Evolutionary conservation across 1,140 invertebrate species (phyloP).

Genomic region (Halyomorpha halys): DNA sequence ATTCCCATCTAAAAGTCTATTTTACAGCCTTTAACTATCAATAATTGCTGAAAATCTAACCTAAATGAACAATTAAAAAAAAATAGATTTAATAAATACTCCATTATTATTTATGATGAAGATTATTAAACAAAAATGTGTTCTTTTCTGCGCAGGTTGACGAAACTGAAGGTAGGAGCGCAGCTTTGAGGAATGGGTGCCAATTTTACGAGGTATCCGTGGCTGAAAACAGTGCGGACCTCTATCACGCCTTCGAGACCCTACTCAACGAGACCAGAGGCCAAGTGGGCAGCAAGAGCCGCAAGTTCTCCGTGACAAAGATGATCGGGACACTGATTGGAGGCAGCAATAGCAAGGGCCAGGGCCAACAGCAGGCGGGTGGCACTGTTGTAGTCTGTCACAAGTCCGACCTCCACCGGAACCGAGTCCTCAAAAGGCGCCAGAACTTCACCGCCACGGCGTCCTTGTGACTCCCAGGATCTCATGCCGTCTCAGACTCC

Average conservation of each 20-base stretch:
- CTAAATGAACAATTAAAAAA: too few relatives aligned
- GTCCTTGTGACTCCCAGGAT: slow-evolving; percentile 41
- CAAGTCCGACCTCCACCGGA: slow-evolving; percentile 46
- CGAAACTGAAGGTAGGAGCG: slow-evolving; percentile 53
- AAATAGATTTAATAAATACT: too few relatives aligned
- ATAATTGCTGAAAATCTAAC: too few relatives aligned
- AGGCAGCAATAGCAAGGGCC: slow-evolving; percentile 39
- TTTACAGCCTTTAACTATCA: too few relatives aligned
- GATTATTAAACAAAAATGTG: too few relatives aligned
- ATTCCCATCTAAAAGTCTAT: too few relatives aligned
- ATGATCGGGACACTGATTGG: slow-evolving; percentile 63
- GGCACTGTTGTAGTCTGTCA: slow-evolving; percentile 46
- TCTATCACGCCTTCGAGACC: slow-evolving; percentile 56
- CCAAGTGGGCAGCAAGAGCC: slow-evolving; percentile 40
- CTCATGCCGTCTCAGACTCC: background rate
- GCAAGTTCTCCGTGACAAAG: slow-evolving; percentile 66
- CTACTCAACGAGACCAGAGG: slow-evolving; percentile 52
- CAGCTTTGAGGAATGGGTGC: slow-evolving; percentile 52
- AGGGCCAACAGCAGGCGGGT: slow-evolving; percentile 34
- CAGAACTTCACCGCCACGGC: slow-evolving; percentile 46
- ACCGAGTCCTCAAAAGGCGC: slow-evolving; percentile 42
- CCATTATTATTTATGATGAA: too few relatives aligned
- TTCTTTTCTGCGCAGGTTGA: slow-evolving; percentile 46
- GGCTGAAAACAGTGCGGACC: slow-evolving; percentile 58
- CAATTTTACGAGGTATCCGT: slow-evolving; percentile 66